Percentiles rank a stretch among this genome's conserved stretches.
Conservation (phyloP, 2,113 vertebrate species). For the Thamnophis sirtalis region DNA sequence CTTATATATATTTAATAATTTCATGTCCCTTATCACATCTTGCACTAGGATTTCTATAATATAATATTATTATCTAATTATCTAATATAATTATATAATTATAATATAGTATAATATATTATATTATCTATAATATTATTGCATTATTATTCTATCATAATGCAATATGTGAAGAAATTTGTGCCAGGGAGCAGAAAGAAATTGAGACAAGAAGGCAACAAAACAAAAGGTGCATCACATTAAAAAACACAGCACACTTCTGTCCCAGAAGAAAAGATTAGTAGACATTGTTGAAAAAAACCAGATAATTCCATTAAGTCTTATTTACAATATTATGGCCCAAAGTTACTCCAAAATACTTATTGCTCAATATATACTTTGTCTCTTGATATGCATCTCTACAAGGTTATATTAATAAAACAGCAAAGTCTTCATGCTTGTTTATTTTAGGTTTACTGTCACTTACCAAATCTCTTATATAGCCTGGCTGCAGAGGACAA, state of each 20-base stretch:
- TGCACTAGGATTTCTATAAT: not conserved
- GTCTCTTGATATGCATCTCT: not conserved
- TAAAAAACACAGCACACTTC: not conserved
- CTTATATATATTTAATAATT: not conserved
- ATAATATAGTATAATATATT: too few relatives aligned
- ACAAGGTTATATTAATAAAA: not conserved
- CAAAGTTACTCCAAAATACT: not conserved
- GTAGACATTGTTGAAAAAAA: too few relatives aligned
- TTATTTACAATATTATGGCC: not conserved
- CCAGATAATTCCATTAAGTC: not conserved
- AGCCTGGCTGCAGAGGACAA: slow-evolving; percentile 92
- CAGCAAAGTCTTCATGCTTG: slow-evolving; percentile 12
- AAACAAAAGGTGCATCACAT: not conserved
- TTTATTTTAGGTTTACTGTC: slow-evolving; percentile 50
- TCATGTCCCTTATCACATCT: not conserved
- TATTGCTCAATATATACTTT: not conserved
- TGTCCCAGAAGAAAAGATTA: not conserved
- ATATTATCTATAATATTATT: too few relatives aligned
- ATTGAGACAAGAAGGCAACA: not conserved
- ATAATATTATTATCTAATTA: too few relatives aligned
- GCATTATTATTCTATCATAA: too few relatives aligned
- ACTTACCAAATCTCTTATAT: slow-evolving; percentile 99
- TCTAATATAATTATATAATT: too few relatives aligned
- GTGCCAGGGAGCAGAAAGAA: not conserved
- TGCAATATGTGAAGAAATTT: not conserved